A percentile compares a stretch with the other conserved stretches of the same genome.
Conservation (phyloP, 2,797 vertebrate genomes). For the Amazona finschi region DNA sequence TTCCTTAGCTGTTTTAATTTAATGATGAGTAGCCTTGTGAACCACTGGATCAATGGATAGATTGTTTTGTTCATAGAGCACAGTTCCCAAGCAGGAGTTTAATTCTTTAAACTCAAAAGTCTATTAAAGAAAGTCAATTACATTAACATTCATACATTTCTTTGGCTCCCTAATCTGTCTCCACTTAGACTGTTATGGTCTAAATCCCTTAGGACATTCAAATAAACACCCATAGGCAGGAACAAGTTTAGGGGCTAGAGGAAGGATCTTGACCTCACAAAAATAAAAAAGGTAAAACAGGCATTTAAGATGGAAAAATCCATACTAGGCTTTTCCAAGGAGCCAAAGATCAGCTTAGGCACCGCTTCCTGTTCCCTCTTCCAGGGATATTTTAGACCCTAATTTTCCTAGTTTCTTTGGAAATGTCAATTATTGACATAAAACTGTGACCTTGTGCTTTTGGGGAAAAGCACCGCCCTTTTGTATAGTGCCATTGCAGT, state of each 20-base stretch:
- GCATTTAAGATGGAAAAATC: neutral
- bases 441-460: neutral
- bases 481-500: fast-evolving
- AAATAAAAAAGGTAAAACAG: too few relatives aligned
- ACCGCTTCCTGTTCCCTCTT: neutral
- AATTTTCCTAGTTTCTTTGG: neutral
- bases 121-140: neutral
- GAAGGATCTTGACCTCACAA: neutral
- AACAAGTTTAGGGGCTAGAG: neutral
- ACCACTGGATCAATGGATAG: neutral
- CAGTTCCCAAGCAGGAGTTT: neutral
- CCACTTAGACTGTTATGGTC: neutral
- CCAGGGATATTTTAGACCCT: neutral
- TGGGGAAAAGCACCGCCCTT: fast-evolving
- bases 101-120: neutral
- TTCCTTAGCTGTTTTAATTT: neutral
- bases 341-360: neutral
- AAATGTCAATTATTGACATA: neutral
- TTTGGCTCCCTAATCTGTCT: neutral
- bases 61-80: neutral
- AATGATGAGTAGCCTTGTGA: neutral
- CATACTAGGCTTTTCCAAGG: neutral
- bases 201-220: neutral
- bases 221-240: neutral
- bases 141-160: neutral